A percentile compares a stretch with the other conserved stretches of the same genome.
phyloP scores from a whole-genome alignment of 2,113 vertebrate genomes.

The Mus pahari region DNA sequence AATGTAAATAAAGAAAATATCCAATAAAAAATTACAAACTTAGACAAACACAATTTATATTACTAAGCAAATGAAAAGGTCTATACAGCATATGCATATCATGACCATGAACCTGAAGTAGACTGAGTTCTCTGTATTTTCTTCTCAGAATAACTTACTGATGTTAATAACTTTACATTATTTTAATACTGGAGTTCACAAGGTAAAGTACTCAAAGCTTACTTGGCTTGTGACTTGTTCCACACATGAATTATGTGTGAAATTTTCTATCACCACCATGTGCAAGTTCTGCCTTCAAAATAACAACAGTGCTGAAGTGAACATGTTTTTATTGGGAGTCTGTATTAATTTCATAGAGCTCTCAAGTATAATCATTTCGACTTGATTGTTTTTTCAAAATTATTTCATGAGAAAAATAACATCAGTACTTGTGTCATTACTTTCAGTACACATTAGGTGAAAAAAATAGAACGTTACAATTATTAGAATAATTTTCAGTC shows the following conservation, averaged over 20 bases:
- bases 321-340: neutral
- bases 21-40: neutral
- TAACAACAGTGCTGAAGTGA: neutral
- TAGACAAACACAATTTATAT: neutral
- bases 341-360: neutral
- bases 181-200: neutral
- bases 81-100: neutral
- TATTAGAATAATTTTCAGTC: neutral
- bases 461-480: neutral
- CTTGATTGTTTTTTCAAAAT: neutral
- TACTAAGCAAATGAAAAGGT: neutral
- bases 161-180: constrained; percentile 21
- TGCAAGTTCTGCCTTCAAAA: neutral
- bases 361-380: neutral
- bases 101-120: neutral
- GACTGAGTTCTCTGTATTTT: neutral
- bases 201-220: neutral
- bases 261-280: neutral
- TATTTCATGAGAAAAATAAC: neutral
- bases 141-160: neutral
- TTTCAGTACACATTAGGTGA: neutral
- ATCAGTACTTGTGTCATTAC: neutral
- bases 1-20: neutral
- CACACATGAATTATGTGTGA: neutral
- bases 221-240: neutral